Percentiles rank a stretch among this genome's conserved stretches.
phyloP scores from a whole-genome alignment of 2,888 invertebrate species.

The Drosophila atripex region DNA sequence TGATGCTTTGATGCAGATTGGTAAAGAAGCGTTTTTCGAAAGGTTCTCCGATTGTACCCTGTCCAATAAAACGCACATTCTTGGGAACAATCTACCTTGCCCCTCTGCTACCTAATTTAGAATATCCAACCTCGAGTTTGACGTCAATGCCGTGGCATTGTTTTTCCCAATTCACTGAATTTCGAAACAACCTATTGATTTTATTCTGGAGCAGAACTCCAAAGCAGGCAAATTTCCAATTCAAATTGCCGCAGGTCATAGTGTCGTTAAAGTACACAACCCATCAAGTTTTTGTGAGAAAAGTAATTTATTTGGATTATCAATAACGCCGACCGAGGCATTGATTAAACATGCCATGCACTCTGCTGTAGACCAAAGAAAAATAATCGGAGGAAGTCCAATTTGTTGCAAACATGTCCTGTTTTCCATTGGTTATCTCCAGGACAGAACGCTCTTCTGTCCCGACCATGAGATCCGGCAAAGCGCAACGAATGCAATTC shows the following conservation, averaged over 20 bases:
- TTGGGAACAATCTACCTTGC: background rate
- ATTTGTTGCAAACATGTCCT: slow-evolving; percentile 22
- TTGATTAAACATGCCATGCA: background rate
- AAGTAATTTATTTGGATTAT: too few species aligned
- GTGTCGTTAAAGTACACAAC: slow-evolving; percentile 22
- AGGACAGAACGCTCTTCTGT: slow-evolving; percentile 49
- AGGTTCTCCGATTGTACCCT: background rate
- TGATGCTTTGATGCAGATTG: too few species aligned
- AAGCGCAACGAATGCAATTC: slow-evolving; percentile 23
- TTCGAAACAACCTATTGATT: slow-evolving; percentile 1
- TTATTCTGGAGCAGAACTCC: background rate
- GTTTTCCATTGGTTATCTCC: slow-evolving; percentile 40
- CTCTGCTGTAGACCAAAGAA: slow-evolving; percentile 3
- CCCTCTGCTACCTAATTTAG: slow-evolving; percentile 6
- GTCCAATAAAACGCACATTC: slow-evolving; percentile 13
- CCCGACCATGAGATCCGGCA: slow-evolving; percentile 21
- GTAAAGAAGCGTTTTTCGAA: too few species aligned
- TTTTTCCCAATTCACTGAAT: slow-evolving; percentile 21
- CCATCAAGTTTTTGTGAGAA: background rate
- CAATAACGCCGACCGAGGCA: too few species aligned
- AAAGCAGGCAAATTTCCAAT: slow-evolving; percentile 45
- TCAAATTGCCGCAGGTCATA: slow-evolving; percentile 54
- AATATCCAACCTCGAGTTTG: slow-evolving; percentile 28
- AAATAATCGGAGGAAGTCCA: slow-evolving; percentile 7
- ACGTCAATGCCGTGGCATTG: slow-evolving; percentile 44